A percentile compares a stretch with the other conserved stretches of the same genome.
These are phyloP conservation scores for Pristionchus fissidentatus DNA, from an alignment of 2,888 invertebrate species.

Conservation along the genomic window DNA sequence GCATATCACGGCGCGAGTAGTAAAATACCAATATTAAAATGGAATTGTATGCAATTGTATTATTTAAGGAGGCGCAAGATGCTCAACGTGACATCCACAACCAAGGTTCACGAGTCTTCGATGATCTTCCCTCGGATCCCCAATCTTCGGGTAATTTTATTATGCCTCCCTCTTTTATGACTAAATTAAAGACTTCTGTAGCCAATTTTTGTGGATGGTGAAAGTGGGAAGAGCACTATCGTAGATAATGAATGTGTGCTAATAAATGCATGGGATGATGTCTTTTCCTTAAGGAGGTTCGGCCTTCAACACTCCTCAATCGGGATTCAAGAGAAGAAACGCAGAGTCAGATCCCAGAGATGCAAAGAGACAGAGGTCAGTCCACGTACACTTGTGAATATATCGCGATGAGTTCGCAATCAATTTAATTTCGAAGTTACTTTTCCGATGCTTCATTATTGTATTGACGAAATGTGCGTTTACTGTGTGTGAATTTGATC, in stretches of 20 bases:
- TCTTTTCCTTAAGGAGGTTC: background rate
- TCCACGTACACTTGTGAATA: background rate
- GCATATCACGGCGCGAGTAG: too few species aligned
- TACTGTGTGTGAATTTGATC: too few species aligned
- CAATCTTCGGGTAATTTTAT: background rate
- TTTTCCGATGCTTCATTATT: too few species aligned
- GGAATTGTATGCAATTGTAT: too few species aligned
- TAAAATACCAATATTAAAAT: too few species aligned
- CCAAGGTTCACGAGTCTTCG: background rate
- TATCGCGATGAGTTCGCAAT: background rate
- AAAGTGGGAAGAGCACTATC: too few species aligned
- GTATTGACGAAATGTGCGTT: background rate
- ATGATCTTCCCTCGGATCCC: constrained; percentile 33
- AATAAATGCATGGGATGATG: too few species aligned
- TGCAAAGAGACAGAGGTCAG: constrained; percentile 38
- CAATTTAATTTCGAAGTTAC: too few species aligned
- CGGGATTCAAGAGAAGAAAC: constrained; percentile 16
- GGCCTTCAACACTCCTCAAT: constrained; percentile 13
- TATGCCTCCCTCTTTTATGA: background rate
- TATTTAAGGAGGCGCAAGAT: constrained; percentile 32
- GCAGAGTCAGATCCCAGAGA: constrained; percentile 28
- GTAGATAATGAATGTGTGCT: too few species aligned
- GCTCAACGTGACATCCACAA: background rate
- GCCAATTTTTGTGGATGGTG: background rate
- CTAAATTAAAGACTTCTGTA: background rate